Conservation (phyloP, 1,140 invertebrate genomes). For the Akabosia matsudoensis region DNA sequence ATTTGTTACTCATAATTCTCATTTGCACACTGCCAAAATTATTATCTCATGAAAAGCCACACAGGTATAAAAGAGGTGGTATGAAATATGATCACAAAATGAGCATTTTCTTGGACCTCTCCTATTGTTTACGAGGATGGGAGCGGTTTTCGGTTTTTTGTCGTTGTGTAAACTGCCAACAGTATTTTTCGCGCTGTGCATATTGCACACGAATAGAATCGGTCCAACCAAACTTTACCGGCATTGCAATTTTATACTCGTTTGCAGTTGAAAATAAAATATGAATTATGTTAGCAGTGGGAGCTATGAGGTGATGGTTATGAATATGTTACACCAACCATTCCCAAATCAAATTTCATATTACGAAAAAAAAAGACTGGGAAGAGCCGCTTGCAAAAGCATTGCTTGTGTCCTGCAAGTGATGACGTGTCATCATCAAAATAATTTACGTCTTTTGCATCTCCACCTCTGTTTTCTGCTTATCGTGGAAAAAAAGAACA, state of each 20-base stretch:
- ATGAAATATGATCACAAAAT: not conserved
- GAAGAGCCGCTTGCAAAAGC: not conserved
- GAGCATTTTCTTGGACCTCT: too few relatives aligned
- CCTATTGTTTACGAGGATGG: not conserved
- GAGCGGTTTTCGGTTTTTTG: not conserved
- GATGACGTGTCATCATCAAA: constrained; percentile 20
- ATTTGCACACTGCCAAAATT: not conserved
- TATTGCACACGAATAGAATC: not conserved
- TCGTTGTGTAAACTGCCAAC: not conserved
- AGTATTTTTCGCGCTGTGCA: not conserved
- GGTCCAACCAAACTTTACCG: not conserved
- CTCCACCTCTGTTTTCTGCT: not conserved
- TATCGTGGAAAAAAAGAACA: not conserved
- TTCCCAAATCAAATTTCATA: not conserved
- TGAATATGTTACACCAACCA: not conserved
- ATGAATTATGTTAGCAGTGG: too few relatives aligned
- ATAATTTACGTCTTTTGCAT: constrained; percentile 7
- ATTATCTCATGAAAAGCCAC: not conserved
- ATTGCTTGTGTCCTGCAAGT: not conserved
- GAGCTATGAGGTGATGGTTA: not conserved
- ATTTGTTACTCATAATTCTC: not conserved
- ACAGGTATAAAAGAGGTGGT: too few relatives aligned
- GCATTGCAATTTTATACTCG: not conserved
- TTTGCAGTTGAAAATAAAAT: not conserved
- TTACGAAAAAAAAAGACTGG: not conserved